Percentiles rank a stretch among this genome's conserved stretches.
phyloP scores from a whole-genome alignment of 2,797 vertebrate species.

The Streptopelia turtur region DNA sequence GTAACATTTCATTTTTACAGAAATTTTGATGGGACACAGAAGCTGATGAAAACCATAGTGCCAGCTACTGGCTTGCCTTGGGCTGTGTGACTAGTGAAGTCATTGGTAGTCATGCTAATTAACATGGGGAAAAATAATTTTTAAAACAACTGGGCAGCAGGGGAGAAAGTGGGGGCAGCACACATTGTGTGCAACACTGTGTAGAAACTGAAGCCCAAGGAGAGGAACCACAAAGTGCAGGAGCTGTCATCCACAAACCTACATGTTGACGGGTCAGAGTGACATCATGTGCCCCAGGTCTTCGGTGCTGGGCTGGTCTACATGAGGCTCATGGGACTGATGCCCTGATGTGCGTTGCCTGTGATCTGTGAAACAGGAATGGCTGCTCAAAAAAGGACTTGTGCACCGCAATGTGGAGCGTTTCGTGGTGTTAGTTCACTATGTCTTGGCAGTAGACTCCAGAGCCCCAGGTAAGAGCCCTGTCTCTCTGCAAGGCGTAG shows the following conservation, averaged over 20 bases:
- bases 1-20: not conserved
- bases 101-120: not conserved
- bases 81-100: not conserved
- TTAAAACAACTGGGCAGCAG: not conserved
- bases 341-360: rapidly evolving
- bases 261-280: rapidly evolving
- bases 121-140: not conserved
- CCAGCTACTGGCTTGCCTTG: not conserved
- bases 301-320: not conserved
- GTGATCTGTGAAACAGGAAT: not conserved
- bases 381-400: not conserved
- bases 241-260: not conserved
- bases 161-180: not conserved
- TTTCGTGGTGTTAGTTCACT: not conserved
- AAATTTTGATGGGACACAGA: not conserved
- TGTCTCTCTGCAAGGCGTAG: not conserved
- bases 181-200: rapidly evolving
- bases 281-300: not conserved
- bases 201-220: not conserved
- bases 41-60: not conserved
- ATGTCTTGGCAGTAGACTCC: not conserved
- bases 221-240: not conserved
- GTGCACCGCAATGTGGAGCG: not conserved
- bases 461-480: not conserved
- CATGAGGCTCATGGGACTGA: not conserved